Conservation (phyloP, 2,113 vertebrate genomes). For the Hystrix cristata region DNA sequence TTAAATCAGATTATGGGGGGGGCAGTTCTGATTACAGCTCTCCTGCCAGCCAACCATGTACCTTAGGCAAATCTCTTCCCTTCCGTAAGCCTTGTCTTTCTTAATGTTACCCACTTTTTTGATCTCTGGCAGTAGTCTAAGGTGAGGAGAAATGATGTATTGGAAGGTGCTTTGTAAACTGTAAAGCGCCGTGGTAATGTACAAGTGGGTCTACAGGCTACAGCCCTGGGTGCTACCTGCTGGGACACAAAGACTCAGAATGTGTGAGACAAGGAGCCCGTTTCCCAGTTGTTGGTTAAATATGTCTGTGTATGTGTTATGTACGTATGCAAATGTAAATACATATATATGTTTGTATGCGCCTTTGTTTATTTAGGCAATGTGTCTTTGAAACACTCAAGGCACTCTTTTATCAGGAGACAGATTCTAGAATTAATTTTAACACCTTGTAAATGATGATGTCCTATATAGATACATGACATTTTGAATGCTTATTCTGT, state of each 20-base stretch:
- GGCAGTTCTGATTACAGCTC: neutral
- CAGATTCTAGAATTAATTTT: neutral
- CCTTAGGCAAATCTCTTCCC: neutral
- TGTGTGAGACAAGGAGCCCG: neutral
- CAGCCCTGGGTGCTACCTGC: neutral
- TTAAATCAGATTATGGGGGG: neutral
- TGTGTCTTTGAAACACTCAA: neutral
- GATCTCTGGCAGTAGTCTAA: neutral
- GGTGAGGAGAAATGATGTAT: neutral
- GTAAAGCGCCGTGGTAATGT: neutral
- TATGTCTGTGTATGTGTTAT: neutral
- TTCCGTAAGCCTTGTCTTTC: neutral
- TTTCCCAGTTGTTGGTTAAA: neutral
- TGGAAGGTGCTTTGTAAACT: conserved; percentile 59
- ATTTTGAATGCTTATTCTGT: conserved; percentile 16
- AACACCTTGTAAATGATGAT: neutral
- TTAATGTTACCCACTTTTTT: neutral
- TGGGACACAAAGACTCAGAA: neutral
- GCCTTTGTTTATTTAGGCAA: neutral
- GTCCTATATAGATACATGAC: neutral
- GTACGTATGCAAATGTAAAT: neutral
- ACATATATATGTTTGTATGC: neutral
- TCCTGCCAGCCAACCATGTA: neutral
- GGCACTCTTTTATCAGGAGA: neutral
- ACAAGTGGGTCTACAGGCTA: neutral